Conservation (phyloP, 2,113 vertebrate genomes). For the Upupa epops region DNA sequence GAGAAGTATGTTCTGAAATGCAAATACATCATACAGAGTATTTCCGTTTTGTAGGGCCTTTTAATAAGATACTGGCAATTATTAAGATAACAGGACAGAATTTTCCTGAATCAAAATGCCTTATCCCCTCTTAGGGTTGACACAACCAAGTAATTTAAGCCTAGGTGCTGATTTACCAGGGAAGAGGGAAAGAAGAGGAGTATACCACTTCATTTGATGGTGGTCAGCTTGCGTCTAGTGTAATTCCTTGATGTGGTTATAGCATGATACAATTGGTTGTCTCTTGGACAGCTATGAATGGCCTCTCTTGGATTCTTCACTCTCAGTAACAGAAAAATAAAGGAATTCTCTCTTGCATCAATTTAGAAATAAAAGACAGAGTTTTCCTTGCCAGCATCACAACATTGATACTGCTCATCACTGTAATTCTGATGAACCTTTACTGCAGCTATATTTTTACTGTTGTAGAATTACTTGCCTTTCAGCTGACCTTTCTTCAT, state of each 20-base stretch:
- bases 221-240: neutral
- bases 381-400: neutral
- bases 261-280: neutral
- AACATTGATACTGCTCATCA: neutral
- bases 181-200: neutral
- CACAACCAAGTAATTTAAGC: neutral
- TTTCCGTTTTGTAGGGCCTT: neutral
- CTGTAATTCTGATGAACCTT: neutral
- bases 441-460: neutral
- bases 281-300: neutral
- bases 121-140: neutral
- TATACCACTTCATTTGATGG: rapidly evolving
- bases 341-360: neutral
- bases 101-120: neutral
- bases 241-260: neutral
- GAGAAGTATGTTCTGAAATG: neutral
- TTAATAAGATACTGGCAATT: neutral
- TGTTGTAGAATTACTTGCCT: neutral
- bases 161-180: neutral
- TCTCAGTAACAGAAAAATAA: neutral
- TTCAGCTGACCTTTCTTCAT: neutral
- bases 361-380: neutral
- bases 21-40: neutral
- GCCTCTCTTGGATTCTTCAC: neutral
- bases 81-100: neutral